phyloP scores from a whole-genome alignment of 2,888 invertebrate species.

The Aplocera efformata region DNA sequence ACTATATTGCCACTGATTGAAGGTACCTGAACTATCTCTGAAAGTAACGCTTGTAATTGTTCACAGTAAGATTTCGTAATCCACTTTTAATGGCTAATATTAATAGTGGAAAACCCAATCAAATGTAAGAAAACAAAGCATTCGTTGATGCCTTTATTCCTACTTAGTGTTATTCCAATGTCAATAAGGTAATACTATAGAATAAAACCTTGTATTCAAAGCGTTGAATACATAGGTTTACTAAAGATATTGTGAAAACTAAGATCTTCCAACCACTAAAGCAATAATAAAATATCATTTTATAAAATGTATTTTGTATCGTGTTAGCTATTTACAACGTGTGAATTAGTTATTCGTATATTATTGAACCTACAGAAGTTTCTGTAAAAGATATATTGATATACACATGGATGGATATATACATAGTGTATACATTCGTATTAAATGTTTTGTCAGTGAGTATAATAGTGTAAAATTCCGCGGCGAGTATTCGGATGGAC shows the following conservation, averaged over 20 bases:
- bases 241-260: conserved; percentile 34
- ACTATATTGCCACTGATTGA: no score
- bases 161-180: conserved; percentile 39
- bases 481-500: conserved; percentile 4
- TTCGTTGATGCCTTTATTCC: no score
- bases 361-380: conserved; percentile 17
- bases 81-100: no score
- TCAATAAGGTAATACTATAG: conserved; percentile 28
- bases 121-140: no score
- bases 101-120: no score
- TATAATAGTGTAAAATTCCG: neutral
- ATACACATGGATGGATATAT: conserved; percentile 25
- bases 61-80: no score
- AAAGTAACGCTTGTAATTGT: no score
- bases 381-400: conserved; percentile 27
- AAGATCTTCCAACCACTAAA: conserved; percentile 57
- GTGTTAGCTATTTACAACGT: conserved; percentile 37
- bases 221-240: conserved; percentile 24
- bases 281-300: conserved; percentile 69
- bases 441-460: conserved; percentile 5
- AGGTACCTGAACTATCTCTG: no score
- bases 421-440: conserved; percentile 14
- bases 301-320: conserved; percentile 42
- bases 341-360: conserved; percentile 25
- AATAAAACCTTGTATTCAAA: conserved; percentile 23